phyloP scores from a whole-genome alignment of 2,113 vertebrate species.

The Beaufortia kweichowensis region DNA sequence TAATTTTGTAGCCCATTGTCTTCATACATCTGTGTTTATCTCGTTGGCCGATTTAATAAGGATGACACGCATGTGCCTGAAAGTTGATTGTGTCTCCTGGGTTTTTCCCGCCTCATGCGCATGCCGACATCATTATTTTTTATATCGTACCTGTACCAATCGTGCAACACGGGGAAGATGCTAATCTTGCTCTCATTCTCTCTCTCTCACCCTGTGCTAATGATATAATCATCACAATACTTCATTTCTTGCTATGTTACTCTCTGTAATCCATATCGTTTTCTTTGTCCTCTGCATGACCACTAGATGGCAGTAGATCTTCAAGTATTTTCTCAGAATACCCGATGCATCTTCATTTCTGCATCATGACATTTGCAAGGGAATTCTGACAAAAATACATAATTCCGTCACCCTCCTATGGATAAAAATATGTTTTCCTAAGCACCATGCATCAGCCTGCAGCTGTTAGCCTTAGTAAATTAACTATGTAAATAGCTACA shows the following conservation, averaged over 20 bases:
- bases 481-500: slow-evolving; percentile 71
- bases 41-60: slow-evolving; percentile 59
- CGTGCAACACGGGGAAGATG: too few species aligned
- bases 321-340: slow-evolving; percentile 41
- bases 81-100: neutral
- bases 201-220: slow-evolving; percentile 16
- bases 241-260: neutral
- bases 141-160: neutral
- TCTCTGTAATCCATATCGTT: neutral
- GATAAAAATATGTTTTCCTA: slow-evolving; percentile 56
- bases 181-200: slow-evolving; percentile 13
- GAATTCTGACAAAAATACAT: slow-evolving; percentile 61
- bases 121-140: neutral
- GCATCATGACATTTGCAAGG: slow-evolving; percentile 73
- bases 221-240: neutral
- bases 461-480: slow-evolving; percentile 67
- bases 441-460: slow-evolving; percentile 63
- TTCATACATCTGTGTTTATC: slow-evolving; percentile 73
- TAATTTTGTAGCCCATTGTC: slow-evolving; percentile 65
- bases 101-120: neutral
- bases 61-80: slow-evolving; percentile 29
- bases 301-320: slow-evolving; percentile 74
- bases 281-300: slow-evolving; percentile 14
- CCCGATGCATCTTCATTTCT: slow-evolving; percentile 57
- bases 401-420: slow-evolving; percentile 55